Percentiles rank a stretch among this genome's conserved stretches.
These are phyloP conservation scores for Merluccius polli DNA, from an alignment of 2,797 vertebrate genomes.

Conservation along the genomic window DNA sequence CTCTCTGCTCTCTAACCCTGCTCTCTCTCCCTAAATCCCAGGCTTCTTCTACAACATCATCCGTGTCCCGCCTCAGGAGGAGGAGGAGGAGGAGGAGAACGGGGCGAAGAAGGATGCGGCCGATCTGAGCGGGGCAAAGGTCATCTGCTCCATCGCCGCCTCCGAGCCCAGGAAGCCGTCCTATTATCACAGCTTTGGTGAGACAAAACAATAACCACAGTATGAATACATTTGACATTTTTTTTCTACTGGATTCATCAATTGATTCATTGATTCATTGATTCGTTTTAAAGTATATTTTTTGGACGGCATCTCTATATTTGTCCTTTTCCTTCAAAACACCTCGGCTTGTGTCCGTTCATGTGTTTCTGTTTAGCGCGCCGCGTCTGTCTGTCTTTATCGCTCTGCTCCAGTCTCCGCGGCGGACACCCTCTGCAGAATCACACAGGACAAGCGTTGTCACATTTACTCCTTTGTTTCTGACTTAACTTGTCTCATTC, in stretches of 20 bases:
- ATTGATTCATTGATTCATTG: no score
- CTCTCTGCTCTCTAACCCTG: background rate
- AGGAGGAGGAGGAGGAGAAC: constrained; percentile 58
- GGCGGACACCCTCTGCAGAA: background rate
- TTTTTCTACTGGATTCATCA: no score
- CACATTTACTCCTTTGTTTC: background rate
- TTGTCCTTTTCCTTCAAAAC: background rate
- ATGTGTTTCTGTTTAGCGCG: constrained; percentile 38
- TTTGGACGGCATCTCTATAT: no score
- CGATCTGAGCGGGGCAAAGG: constrained; percentile 73
- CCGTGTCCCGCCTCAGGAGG: constrained; percentile 72
- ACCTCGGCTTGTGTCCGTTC: background rate
- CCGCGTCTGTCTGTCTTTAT: constrained; percentile 18
- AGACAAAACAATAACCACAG: constrained; percentile 43
- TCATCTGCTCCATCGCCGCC: constrained; percentile 84
- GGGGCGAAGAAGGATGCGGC: constrained; percentile 47
- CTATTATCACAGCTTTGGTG: constrained; percentile 95
- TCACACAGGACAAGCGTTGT: background rate
- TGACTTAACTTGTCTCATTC: background rate
- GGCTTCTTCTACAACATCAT: constrained; percentile 88
- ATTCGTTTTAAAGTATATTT: no score
- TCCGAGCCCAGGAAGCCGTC: constrained; percentile 78
- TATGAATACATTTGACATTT: background rate
- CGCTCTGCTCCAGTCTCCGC: constrained; percentile 13
- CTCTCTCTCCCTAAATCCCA: constrained; percentile 35